phyloP scores from a whole-genome alignment of 2,797 vertebrate genomes.

The Halcyon leucocephala region DNA sequence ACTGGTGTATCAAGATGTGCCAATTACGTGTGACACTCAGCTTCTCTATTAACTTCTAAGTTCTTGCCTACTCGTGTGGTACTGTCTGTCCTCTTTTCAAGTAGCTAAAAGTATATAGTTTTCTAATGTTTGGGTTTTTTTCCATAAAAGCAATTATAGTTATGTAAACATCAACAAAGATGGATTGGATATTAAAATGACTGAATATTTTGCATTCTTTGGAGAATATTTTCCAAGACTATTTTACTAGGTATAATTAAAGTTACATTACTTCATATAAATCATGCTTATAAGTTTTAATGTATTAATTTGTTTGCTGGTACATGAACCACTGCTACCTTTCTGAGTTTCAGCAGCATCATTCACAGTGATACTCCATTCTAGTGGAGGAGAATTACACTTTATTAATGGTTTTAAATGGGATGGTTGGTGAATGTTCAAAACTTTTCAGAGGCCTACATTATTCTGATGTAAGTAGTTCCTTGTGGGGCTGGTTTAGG shows the following conservation, averaged over 20 bases:
- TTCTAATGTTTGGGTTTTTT: neutral
- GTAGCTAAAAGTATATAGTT: neutral
- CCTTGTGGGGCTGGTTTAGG: neutral
- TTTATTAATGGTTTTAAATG: neutral
- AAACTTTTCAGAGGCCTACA: neutral
- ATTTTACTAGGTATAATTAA: neutral
- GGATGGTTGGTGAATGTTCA: neutral
- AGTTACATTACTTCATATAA: neutral
- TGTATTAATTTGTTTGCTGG: neutral
- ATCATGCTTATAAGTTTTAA: neutral
- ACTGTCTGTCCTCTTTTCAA: neutral
- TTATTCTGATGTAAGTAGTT: neutral
- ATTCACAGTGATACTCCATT: neutral
- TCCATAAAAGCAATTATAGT: neutral
- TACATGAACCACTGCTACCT: neutral
- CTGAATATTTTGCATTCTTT: neutral
- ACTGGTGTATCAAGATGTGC: neutral
- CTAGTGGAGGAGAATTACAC: neutral
- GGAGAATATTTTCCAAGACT: neutral
- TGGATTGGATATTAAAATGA: neutral
- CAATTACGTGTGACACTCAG: neutral
- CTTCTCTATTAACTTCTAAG: neutral
- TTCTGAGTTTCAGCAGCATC: neutral
- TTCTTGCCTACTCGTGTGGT: neutral
- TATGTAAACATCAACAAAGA: neutral